Evolutionary conservation across 2,797 vertebrate genomes (phyloP).

Genomic region (Enteromius treurensis): DNA sequence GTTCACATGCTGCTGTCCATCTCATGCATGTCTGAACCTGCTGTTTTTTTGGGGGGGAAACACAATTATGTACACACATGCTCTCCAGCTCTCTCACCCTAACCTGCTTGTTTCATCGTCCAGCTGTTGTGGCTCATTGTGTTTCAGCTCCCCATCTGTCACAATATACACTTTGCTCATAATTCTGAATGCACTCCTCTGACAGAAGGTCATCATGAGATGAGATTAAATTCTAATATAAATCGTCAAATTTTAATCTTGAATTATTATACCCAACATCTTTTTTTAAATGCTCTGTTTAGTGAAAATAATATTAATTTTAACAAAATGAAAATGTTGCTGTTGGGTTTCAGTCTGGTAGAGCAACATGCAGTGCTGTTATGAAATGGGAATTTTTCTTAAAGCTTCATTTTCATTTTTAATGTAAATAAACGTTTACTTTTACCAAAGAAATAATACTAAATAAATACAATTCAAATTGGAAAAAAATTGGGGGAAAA

Average conservation of each 20-base stretch:
- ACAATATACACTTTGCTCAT: background rate
- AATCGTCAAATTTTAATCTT: background rate
- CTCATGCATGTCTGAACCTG: constrained; percentile 36
- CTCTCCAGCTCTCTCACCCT: no score
- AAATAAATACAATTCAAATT: no score
- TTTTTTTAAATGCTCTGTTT: background rate
- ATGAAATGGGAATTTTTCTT: background rate
- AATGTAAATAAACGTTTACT: background rate
- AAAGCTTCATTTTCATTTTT: background rate
- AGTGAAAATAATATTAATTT: background rate
- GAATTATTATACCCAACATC: constrained; percentile 1
- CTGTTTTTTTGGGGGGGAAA: background rate
- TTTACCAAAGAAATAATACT: background rate
- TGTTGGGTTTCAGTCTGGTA: background rate
- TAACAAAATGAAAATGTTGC: background rate
- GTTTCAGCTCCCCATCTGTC: constrained; percentile 26
- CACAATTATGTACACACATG: background rate
- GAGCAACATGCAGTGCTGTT: background rate
- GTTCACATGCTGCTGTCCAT: constrained; percentile 16
- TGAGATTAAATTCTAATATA: constrained; percentile 18
- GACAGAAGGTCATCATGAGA: background rate
- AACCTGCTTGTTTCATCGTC: constrained; percentile 17
- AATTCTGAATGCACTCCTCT: constrained; percentile 2
- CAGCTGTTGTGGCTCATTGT: constrained; percentile 29
- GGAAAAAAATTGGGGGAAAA: no score